Evolutionary conservation across 2,113 vertebrate species (phyloP).

Genomic region (Lepidothrix coronata): DNA sequence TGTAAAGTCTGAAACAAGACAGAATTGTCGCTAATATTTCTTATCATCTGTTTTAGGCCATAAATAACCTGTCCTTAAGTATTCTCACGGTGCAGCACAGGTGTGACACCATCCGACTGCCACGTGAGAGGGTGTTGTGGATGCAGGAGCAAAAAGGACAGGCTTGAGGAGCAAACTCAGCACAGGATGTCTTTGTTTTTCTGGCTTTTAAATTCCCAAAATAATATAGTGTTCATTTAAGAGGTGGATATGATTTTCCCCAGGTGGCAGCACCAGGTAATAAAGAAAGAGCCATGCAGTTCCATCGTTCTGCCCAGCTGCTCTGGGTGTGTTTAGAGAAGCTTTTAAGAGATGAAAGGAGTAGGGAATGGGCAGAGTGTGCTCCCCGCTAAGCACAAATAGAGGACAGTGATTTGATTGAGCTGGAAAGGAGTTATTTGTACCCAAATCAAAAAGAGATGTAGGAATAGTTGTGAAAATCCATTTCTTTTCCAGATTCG

Average conservation of each 20-base stretch:
- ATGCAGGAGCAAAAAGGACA: neutral
- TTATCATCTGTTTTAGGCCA: neutral
- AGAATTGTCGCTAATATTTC: neutral
- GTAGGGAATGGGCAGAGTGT: neutral
- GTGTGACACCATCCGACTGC: neutral
- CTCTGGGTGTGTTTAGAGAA: neutral
- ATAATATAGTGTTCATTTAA: neutral
- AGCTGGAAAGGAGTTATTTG: neutral
- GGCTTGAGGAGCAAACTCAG: neutral
- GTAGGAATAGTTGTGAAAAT: neutral
- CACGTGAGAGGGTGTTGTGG: neutral
- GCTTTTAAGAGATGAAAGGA: constrained; percentile 35
- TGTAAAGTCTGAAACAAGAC: neutral
- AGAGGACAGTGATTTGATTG: neutral
- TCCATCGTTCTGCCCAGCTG: neutral
- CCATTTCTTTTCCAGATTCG: neutral
- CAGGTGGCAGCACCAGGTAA: neutral
- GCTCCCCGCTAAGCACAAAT: neutral
- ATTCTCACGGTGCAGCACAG: fast-evolving
- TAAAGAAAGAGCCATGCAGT: neutral
- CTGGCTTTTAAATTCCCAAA: neutral
- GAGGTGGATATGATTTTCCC: neutral
- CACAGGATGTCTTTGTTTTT: neutral
- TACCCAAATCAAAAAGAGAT: neutral
- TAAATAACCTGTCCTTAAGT: neutral